Percentiles rank a stretch among this genome's conserved stretches.
phyloP scores from a whole-genome alignment of 2,113 vertebrate genomes.

The Xenotilapia leptura region DNA sequence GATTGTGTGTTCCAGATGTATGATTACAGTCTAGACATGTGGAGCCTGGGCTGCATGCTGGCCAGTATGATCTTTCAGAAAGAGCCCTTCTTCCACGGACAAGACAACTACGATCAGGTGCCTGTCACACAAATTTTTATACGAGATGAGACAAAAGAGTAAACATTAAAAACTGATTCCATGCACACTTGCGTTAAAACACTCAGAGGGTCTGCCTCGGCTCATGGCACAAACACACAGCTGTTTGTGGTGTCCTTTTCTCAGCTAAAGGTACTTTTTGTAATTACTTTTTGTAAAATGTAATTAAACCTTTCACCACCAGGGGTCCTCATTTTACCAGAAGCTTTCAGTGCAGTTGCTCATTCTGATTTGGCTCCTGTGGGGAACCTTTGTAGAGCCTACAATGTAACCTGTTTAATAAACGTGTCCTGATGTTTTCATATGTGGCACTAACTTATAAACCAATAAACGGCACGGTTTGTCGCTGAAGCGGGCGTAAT shows the following conservation, averaged over 20 bases:
- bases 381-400: neutral
- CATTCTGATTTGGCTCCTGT: neutral
- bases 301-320: neutral
- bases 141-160: neutral
- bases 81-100: conserved; percentile 98
- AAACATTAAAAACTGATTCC: neutral
- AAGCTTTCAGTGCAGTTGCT: neutral
- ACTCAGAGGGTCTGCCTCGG: neutral
- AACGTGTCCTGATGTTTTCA: fast-evolving
- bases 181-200: fast-evolving
- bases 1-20: conserved; percentile 85
- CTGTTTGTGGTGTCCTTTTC: neutral
- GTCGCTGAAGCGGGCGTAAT: neutral
- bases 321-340: neutral
- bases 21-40: conserved; percentile 99
- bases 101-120: conserved; percentile 99
- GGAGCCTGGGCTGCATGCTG: conserved; percentile 98
- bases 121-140: neutral
- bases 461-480: fast-evolving
- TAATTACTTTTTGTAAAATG: neutral
- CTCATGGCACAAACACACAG: neutral
- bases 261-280: neutral
- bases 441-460: neutral
- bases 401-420: neutral
- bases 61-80: conserved; percentile 99